Base-by-base conservation (phyloP, 2,797 vertebrate species). In the Onychomys torridus region DNA sequence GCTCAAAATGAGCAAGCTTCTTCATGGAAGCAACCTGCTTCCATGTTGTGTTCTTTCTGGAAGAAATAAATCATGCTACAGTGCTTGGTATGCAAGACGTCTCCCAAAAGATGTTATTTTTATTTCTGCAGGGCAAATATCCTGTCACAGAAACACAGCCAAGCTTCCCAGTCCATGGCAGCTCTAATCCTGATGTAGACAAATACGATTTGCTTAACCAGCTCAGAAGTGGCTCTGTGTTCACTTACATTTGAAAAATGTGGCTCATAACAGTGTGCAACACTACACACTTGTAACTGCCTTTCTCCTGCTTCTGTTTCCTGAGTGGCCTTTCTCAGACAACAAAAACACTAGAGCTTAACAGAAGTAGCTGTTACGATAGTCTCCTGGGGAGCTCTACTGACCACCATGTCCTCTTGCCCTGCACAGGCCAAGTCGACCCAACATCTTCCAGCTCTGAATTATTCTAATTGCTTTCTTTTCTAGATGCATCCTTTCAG, bases 381-480 rank as follows among this genome's bases (percentile, higher is more conserved):
- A 37, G 86, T 73, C 82, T 93, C 85, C 34, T 65, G 10, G 37
- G 79, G 82, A 67, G 32, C 43, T 27, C 32, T 37, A 10, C 59
- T 65, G 49, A 61, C 82, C 32, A 55, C 40, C 3, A 0, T 37
- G 32, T 82, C n/a, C 75, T 96, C 97, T 81, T 89, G 69, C 69
- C 69, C 1, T 75, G 17, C 5, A 3, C 49, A 34, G 0, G 2
- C 83, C 43, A 32, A 77, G 90, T 25, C 93, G 94, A 96, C 96
- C 95, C 93, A 87, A 37, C 0, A 0, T 93, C 69, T 97, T 89
- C 75, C 25, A 94, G 86, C 43, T 88, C 91, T n/a, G 77, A 96
- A 92, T 95, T 92, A 89, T 94, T 96, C 94, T 98, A 97, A 96
- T 96, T 97, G 96, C 90, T 96, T 98, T 97, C 73, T 96, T 96